phyloP scores from a whole-genome alignment of 1,140 invertebrate species.

The Babylonia areolata region DNA sequence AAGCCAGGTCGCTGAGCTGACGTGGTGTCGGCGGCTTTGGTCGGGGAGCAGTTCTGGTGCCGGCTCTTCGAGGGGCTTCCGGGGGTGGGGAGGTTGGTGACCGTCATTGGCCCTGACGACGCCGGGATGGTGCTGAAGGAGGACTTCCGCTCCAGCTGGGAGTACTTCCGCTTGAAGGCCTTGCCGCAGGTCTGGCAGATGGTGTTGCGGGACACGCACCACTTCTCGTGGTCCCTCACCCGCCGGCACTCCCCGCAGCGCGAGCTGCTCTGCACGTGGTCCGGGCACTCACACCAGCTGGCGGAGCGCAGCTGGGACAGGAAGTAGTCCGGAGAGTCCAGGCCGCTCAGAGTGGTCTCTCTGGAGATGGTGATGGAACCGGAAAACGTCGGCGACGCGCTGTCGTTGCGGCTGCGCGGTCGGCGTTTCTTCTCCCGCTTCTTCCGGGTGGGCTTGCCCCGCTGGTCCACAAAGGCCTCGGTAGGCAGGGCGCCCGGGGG shows the following conservation, averaged over 20 bases:
- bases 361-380: conserved; percentile 31
- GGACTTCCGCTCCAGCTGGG: conserved; percentile 32
- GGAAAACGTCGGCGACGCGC: conserved; percentile 16
- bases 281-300: conserved; percentile 39
- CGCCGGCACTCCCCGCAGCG: conserved; percentile 30
- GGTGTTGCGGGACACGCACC: conserved; percentile 27
- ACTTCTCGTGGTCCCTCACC: conserved; percentile 24
- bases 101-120: not conserved
- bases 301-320: conserved; percentile 33
- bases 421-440: conserved; percentile 15
- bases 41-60: conserved; percentile 9
- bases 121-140: conserved; percentile 1
- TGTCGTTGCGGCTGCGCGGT: not conserved
- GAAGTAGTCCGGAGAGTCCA: not conserved
- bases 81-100: not conserved
- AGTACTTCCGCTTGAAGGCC: conserved; percentile 29
- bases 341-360: conserved; percentile 23
- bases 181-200: conserved; percentile 27
- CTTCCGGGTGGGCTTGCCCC: not conserved
- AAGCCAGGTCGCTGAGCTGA: not conserved
- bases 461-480: not conserved
- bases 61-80: not conserved
- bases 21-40: not conserved
- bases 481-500: not conserved
- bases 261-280: not conserved